Percentiles rank a stretch among this genome's conserved stretches.
These are phyloP conservation scores for Okamejei kenojei DNA, from an alignment of 2,797 vertebrate species.

Conservation along the genomic window DNA sequence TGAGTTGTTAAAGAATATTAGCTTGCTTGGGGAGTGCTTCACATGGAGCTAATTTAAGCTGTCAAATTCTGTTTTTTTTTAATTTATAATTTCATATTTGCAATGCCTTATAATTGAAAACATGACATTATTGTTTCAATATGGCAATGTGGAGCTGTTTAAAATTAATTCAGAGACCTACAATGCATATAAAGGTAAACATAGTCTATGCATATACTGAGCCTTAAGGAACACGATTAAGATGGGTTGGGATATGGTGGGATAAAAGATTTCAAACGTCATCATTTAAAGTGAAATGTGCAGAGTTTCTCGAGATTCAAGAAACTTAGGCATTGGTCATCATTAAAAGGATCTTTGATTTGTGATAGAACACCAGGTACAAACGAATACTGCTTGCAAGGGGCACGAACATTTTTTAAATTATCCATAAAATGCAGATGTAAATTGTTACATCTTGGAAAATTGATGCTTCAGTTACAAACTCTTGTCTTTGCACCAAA, in stretches of 20 bases:
- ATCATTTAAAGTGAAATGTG: background rate
- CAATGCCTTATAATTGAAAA: background rate
- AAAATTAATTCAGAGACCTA: background rate
- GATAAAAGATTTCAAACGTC: background rate
- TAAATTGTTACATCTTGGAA: background rate
- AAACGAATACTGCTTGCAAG: background rate
- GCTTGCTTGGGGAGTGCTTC: background rate
- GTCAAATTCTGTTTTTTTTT: background rate
- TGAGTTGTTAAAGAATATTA: background rate
- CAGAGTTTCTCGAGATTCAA: background rate
- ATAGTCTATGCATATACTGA: background rate
- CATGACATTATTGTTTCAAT: background rate
- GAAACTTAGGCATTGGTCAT: background rate
- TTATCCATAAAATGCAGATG: background rate
- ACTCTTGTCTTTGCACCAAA: background rate
- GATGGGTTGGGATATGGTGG: background rate
- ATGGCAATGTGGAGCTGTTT: background rate
- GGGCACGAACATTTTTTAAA: background rate
- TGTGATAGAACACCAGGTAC: background rate
- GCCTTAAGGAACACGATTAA: background rate
- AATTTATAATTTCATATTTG: constrained; percentile 15
- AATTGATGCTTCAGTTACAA: background rate
- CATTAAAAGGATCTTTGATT: background rate
- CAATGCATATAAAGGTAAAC: constrained; percentile 5
- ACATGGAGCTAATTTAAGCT: constrained; percentile 8